A percentile compares a stretch with the other conserved stretches of the same genome.
phyloP scores from a whole-genome alignment of 1,140 invertebrate genomes.

The Trichomalopsis sarcophagae region DNA sequence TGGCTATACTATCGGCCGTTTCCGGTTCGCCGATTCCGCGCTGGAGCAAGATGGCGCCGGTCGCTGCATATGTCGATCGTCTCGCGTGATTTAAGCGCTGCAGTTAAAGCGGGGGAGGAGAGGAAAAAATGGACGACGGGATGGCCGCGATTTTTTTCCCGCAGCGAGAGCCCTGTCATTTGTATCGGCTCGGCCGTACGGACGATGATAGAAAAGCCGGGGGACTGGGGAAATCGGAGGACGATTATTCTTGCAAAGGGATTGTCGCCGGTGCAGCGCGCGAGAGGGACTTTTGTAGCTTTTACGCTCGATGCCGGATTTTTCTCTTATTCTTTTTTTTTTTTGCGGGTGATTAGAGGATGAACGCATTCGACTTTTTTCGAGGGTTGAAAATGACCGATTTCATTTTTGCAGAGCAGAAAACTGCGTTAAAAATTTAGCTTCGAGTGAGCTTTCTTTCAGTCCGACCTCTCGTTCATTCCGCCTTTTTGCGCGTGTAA shows the following conservation, averaged over 20 bases:
- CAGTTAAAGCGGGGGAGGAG: constrained; percentile 2
- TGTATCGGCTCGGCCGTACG: constrained; percentile 18
- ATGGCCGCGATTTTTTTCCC: constrained; percentile 13
- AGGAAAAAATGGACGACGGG: constrained; percentile 11
- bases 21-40: constrained; percentile 64
- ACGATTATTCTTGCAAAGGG: constrained; percentile 37
- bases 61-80: constrained; percentile 65
- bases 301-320: constrained; percentile 1
- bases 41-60: constrained; percentile 66
- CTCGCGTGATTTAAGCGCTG: constrained; percentile 58
- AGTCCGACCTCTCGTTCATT: neutral
- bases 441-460: neutral
- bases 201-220: constrained; percentile 37
- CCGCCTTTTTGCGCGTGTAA: neutral
- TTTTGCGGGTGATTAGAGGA: too few relatives aligned
- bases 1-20: constrained; percentile 68
- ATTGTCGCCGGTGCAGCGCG: neutral
- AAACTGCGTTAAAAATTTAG: neutral
- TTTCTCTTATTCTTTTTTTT: neutral
- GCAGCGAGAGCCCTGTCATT: constrained; percentile 37
- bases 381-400: too few relatives aligned
- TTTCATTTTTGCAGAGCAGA: too few relatives aligned
- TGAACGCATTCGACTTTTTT: too few relatives aligned
- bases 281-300: neutral
- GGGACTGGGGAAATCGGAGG: constrained; percentile 20